Evolutionary conservation across 1,140 invertebrate genomes (phyloP), one percentile per base, ranked within the genome.

Genomic region (Drosophila eugracilis): DNA sequence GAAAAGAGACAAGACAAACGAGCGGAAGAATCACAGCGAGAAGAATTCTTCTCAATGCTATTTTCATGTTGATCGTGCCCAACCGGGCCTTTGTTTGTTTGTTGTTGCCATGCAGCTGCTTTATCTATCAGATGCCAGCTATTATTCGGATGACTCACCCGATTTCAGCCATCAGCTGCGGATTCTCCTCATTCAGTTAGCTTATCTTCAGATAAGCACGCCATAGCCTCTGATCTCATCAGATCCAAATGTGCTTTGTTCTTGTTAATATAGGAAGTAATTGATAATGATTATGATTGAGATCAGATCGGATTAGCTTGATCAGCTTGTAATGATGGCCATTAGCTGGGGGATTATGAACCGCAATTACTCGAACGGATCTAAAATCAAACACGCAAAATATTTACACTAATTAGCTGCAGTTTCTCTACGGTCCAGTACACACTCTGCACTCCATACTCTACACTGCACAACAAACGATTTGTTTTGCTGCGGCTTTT

Each of bases 31-130:
- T 58, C 24, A 41, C 76, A 60, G 24, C 36, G 58, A 50, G 24
- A 62, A 79, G 80, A 85, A 85, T 85, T 85, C 80, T 77, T 86
- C 81, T 77, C 54, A 81, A 77, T 86, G 80, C 80, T 85, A 86
- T 85, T 85, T 85, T 69, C 60, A 85, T 86, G 75, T 72, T 47
- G 59, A 66, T 53, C 60, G 54, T 66, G 58, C 66, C 22, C 60
- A 48, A 34, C n/a, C 39, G 37, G 19, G 53, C 28, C 72, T 60
- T 76, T 72, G 34, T 55, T 44, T 45, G 42, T 47, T 67, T 39
- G 41, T 32, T 62, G 78, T 80, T 78, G 77, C 72, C 60, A 67
- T 80, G 80, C 80, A 85, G 80, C 80, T 86, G 80, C 65, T 81
- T 86, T 85, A 85, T 85, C 80, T 85, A 74, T 86, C 77, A 81